These are phyloP conservation scores for Mimachlamys varia DNA, from an alignment of 2,888 invertebrate genomes.

Conservation along the genomic window DNA sequence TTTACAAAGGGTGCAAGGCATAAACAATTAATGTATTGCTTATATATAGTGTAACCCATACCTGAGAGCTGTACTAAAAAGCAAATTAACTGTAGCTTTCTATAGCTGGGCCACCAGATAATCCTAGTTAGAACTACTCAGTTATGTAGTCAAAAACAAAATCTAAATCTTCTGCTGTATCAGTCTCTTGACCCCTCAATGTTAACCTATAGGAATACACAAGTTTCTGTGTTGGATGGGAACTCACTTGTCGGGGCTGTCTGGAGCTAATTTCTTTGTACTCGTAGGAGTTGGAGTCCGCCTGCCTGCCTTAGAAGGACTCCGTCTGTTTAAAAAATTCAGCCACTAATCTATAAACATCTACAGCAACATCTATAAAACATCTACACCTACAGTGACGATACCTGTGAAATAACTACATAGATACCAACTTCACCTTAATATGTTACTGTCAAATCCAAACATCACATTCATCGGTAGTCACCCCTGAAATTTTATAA, in stretches of 20 bases:
- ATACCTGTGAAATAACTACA: background rate
- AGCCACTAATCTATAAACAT: background rate
- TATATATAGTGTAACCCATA: too few species aligned
- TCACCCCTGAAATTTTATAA: background rate
- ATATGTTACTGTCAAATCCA: background rate
- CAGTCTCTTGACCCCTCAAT: background rate
- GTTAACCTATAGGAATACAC: background rate
- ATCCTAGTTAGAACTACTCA: too few species aligned
- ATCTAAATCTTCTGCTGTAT: background rate
- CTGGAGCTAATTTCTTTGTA: slow-evolving; percentile 69
- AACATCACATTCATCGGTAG: background rate
- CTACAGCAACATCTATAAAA: background rate
- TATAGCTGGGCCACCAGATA: too few species aligned
- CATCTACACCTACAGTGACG: background rate
- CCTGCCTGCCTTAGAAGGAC: slow-evolving; percentile 68
- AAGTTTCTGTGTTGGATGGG: background rate
- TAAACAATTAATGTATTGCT: too few species aligned
- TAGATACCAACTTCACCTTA: background rate
- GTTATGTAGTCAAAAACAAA: background rate
- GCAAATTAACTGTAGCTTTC: too few species aligned
- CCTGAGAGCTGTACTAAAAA: too few species aligned
- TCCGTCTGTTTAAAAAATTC: slow-evolving; percentile 59
- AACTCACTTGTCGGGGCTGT: slow-evolving; percentile 74
- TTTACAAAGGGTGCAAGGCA: too few species aligned
- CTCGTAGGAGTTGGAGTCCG: slow-evolving; percentile 73